Evolutionary conservation across 2,888 invertebrate species (phyloP).

Genomic region (Lycophotia porphyrea): DNA sequence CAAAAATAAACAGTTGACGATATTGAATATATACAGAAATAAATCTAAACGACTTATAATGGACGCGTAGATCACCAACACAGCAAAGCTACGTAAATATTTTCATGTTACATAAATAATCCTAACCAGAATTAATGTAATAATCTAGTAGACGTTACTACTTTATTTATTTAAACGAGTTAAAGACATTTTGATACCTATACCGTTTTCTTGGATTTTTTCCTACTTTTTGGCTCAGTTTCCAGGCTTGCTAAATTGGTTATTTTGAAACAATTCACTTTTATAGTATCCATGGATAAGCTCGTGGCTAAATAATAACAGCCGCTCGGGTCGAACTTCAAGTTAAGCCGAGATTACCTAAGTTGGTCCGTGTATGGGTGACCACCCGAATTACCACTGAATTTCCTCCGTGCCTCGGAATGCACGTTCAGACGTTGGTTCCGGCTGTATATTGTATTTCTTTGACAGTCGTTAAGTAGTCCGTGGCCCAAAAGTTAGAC

Average conservation of each 20-base stretch:
- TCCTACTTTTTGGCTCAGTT: background rate
- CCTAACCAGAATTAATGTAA: background rate
- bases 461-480: too few relatives aligned
- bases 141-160: background rate
- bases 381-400: too few relatives aligned
- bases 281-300: background rate
- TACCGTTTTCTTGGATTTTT: background rate
- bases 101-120: conserved; percentile 13
- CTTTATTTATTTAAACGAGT: background rate
- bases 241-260: background rate
- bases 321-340: too few relatives aligned
- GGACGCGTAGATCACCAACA: conserved; percentile 5
- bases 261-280: background rate
- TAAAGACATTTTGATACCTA: conserved; percentile 9
- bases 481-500: too few relatives aligned
- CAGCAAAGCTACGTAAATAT: conserved; percentile 25
- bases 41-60: conserved; percentile 31
- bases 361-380: too few relatives aligned
- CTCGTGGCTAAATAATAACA: too few relatives aligned
- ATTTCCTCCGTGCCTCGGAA: too few relatives aligned
- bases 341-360: too few relatives aligned
- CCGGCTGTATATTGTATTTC: too few relatives aligned
- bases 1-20: conserved; percentile 46
- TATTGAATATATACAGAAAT: conserved; percentile 35
- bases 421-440: too few relatives aligned